These are phyloP conservation scores for Grammomys dolichurus DNA, from an alignment of 2,113 vertebrate genomes.

Conservation along the genomic window DNA sequence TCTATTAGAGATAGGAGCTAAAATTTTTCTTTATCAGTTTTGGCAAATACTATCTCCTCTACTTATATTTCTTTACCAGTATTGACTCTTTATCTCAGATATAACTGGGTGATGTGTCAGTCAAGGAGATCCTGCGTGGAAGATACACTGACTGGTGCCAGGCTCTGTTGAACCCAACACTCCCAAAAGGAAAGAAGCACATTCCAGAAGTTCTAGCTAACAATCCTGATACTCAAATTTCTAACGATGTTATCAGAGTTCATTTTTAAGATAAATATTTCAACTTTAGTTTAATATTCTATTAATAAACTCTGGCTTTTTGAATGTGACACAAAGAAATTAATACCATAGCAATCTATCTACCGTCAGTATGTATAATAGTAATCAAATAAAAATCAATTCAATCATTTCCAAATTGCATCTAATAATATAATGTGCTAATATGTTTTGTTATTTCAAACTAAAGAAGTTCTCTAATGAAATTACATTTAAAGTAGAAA, in stretches of 20 bases:
- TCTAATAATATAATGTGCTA: constrained; percentile 60
- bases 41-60: constrained; percentile 34
- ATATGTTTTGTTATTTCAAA: constrained; percentile 61
- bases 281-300: neutral
- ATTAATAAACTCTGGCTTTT: neutral
- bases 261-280: neutral
- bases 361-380: neutral
- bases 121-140: neutral
- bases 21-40: constrained; percentile 44
- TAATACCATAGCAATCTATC: neutral
- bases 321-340: constrained; percentile 3
- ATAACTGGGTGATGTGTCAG: constrained; percentile 40
- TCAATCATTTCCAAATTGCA: constrained; percentile 59
- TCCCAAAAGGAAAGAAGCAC: neutral
- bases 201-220: neutral
- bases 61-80: constrained; percentile 28
- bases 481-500: neutral
- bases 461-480: constrained; percentile 14
- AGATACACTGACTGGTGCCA: neutral
- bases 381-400: constrained; percentile 57
- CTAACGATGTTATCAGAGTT: neutral
- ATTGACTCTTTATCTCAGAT: constrained; percentile 40
- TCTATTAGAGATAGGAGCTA: constrained; percentile 66
- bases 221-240: neutral
- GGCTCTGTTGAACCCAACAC: neutral